A percentile compares a stretch with the other conserved stretches of the same genome.
Conservation (phyloP, 1,140 invertebrate species). For the Drosophila equinoxialis region DNA sequence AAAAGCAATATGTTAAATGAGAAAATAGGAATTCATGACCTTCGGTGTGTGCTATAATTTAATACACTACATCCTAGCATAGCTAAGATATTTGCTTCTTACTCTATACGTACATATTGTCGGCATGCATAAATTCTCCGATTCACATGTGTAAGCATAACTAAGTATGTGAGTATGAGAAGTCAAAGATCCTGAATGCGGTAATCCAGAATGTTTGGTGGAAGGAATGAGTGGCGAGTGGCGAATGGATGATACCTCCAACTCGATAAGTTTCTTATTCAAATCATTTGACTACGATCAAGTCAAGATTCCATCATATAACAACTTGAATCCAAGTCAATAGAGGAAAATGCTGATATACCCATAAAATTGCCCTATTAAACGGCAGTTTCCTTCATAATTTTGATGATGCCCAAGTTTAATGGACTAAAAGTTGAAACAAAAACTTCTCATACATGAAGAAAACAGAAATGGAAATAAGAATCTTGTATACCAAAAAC, state of each 20-base stretch:
- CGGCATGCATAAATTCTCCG: conserved; percentile 1
- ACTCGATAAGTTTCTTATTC: neutral
- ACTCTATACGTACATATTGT: conserved; percentile 1
- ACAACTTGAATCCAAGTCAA: neutral
- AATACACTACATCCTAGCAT: conserved; percentile 66
- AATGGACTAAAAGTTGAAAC: neutral
- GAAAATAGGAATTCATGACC: conserved; percentile 80
- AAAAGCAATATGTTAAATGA: conserved; percentile 78
- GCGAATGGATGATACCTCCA: neutral
- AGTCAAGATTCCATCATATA: too few species aligned
- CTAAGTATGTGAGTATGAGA: neutral
- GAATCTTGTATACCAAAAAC: conserved; percentile 21
- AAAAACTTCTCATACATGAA: neutral
- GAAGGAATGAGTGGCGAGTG: neutral
- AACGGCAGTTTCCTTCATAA: neutral
- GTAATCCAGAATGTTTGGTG: neutral
- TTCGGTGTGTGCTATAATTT: conserved; percentile 79
- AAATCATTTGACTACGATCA: too few species aligned
- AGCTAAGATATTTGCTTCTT: conserved; percentile 50
- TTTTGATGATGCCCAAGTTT: neutral
- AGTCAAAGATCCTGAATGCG: conserved; percentile 1
- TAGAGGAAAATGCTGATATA: neutral
- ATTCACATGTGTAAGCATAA: neutral
- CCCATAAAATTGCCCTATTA: neutral
- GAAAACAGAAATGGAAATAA: neutral